These are phyloP conservation scores for Eidolon dupreanum DNA, from an alignment of 2,797 vertebrate genomes.

Conservation along the genomic window DNA sequence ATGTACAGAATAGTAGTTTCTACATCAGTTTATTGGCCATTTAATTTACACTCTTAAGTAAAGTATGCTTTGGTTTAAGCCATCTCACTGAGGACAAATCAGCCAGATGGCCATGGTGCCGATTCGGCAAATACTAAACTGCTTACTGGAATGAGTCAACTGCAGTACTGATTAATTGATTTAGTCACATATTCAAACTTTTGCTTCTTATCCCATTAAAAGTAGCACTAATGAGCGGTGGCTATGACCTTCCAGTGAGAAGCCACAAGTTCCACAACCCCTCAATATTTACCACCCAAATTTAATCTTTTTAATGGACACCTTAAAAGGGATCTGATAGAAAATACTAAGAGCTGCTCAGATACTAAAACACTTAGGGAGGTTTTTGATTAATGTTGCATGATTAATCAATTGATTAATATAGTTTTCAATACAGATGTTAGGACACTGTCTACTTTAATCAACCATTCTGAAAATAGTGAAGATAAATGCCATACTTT, in stretches of 20 bases:
- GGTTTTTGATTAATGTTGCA: conserved; percentile 93
- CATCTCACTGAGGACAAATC: conserved; percentile 52
- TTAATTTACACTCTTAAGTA: conserved; percentile 56
- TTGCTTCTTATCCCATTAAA: conserved; percentile 91
- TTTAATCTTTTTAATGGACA: conserved; percentile 93
- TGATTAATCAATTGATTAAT: conserved; percentile 99
- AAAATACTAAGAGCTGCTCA: conserved; percentile 90
- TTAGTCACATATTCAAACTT: conserved; percentile 89
- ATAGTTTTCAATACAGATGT: conserved; percentile 96
- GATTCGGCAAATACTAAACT: conserved; percentile 80
- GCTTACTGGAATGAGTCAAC: conserved; percentile 87
- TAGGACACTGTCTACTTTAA: conserved; percentile 92
- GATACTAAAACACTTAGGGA: conserved; percentile 92
- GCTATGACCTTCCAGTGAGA: conserved; percentile 87
- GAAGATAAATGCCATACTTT: conserved; percentile 88
- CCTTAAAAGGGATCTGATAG: conserved; percentile 92
- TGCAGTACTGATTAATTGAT: conserved; percentile 86
- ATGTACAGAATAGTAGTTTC: conserved; percentile 31
- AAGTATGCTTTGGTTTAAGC: conserved; percentile 56
- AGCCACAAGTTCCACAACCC: conserved; percentile 86
- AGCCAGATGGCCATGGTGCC: conserved; percentile 72
- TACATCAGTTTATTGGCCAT: not conserved
- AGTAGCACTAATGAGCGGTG: conserved; percentile 90
- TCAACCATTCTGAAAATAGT: conserved; percentile 88
- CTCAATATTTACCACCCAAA: conserved; percentile 90